Conservation (phyloP, 2,113 vertebrate genomes). For the Grantiella picta region DNA sequence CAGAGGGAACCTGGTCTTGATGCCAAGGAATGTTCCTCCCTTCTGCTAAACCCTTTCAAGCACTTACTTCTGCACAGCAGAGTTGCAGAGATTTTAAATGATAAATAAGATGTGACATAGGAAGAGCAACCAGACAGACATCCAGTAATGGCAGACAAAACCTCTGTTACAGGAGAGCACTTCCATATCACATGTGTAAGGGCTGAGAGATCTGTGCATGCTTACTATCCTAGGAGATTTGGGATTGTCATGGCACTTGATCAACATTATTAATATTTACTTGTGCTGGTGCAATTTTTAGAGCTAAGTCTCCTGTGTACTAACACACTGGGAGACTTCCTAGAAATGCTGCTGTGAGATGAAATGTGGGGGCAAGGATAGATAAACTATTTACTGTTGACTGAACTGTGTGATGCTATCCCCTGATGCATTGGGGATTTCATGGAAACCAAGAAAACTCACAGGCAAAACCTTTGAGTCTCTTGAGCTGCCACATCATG, state of each 20-base stretch:
- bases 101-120: neutral
- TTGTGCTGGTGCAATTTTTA: neutral
- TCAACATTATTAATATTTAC: neutral
- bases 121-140: neutral
- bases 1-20: neutral
- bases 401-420: neutral
- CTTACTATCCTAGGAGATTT: neutral
- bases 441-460: neutral
- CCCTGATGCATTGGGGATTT: neutral
- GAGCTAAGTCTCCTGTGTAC: neutral
- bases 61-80: neutral
- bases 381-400: neutral
- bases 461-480: neutral
- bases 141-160: neutral
- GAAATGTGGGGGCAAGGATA: neutral
- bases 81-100: neutral
- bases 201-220: neutral
- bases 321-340: neutral
- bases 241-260: neutral
- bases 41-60: slow-evolving; percentile 7
- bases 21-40: neutral
- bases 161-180: neutral
- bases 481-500: neutral
- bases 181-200: neutral
- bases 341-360: neutral